A percentile compares a stretch with the other conserved stretches of the same genome.
Evolutionary conservation across 2,888 invertebrate genomes (phyloP).

Genomic region (Hoplodrina blanda): DNA sequence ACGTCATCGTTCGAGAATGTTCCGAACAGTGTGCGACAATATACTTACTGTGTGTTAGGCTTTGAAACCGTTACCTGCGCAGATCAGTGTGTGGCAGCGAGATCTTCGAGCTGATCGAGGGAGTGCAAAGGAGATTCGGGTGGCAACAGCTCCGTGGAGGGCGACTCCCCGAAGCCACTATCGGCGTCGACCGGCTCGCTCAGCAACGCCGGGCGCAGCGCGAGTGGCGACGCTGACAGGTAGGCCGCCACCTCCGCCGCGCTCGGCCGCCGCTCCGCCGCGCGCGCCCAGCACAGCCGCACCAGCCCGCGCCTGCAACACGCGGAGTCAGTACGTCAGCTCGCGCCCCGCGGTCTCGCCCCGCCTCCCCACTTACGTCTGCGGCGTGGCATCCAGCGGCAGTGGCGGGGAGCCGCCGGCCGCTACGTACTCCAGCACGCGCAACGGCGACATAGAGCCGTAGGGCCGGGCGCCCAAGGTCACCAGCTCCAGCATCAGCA

Average conservation of each 20-base stretch:
- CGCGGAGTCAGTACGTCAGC: background rate
- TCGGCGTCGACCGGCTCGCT: constrained; percentile 61
- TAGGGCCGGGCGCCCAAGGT: constrained; percentile 97
- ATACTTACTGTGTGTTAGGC: too few relatives aligned
- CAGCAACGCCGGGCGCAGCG: constrained; percentile 68
- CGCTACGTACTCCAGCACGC: constrained; percentile 91
- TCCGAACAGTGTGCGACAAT: too few relatives aligned
- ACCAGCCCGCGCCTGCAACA: constrained; percentile 88
- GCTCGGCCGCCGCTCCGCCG: constrained; percentile 92
- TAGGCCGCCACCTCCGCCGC: constrained; percentile 94
- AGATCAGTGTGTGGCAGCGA: constrained; percentile 12
- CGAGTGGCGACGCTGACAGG: constrained; percentile 93
- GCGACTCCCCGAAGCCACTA: constrained; percentile 65
- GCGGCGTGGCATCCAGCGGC: constrained; percentile 89
- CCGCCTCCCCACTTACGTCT: constrained; percentile 62
- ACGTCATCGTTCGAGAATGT: too few relatives aligned
- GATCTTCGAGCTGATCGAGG: constrained; percentile 24
- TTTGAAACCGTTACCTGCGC: background rate
- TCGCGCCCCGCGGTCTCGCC: rapidly evolving
- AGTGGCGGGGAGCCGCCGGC: constrained; percentile 92
- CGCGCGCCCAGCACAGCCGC: constrained; percentile 94
- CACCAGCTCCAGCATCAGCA: constrained; percentile 95
- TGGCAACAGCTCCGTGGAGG: constrained; percentile 51
- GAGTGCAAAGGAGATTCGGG: constrained; percentile 28
- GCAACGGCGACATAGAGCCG: constrained; percentile 93